Base-by-base conservation (phyloP, 2,113 vertebrate species). In the Dicrurus megarhynchus region DNA sequence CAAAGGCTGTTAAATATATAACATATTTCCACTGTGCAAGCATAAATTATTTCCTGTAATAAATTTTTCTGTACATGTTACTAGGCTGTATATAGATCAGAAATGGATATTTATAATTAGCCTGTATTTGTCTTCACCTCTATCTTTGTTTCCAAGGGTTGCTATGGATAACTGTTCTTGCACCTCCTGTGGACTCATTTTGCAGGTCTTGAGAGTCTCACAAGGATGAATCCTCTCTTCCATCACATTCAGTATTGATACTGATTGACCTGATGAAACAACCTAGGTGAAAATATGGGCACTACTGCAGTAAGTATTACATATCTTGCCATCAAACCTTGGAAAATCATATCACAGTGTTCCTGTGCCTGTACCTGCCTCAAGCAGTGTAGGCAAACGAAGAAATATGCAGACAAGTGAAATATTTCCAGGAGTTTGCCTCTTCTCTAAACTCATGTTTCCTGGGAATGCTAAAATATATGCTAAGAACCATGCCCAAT, bases 111-210 rank as follows among this genome's bases (percentile, higher is more conserved):
- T 96, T 94, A 93, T 95, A 95, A 95, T 93, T 93, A 95, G 89
- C 83, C 64, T 10, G 39, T 41, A 42, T 90, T 95, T 90, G 64
- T 84, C 89, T 93, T 95, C 94, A 95, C 95, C 83, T 93, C 90
- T 90, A 56, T 94, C 94, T 88, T 93, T 96, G 76, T 95, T 95
- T 89, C 93, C 84, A 82, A 96, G 81, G 56, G 95, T 89, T 95
- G 94, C 94, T 89, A 90, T 85, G 79, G 79, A 86, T 61, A 87
- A 95, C 77, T 71, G 44, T 76, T 93, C 77, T 93, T 93, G 80
- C 49, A 84, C 44, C 91, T 94, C 61, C 42, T 37, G 26, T 49
- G 65, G 65, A 79, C 88, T 88, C 79, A 79, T 91, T 95, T 87
- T 89, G 61, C 37, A 82, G 69, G 89, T 92, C 80, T 71, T 95